phyloP scores from a whole-genome alignment of 2,113 vertebrate genomes.

The Pontoporia blainvillei region DNA sequence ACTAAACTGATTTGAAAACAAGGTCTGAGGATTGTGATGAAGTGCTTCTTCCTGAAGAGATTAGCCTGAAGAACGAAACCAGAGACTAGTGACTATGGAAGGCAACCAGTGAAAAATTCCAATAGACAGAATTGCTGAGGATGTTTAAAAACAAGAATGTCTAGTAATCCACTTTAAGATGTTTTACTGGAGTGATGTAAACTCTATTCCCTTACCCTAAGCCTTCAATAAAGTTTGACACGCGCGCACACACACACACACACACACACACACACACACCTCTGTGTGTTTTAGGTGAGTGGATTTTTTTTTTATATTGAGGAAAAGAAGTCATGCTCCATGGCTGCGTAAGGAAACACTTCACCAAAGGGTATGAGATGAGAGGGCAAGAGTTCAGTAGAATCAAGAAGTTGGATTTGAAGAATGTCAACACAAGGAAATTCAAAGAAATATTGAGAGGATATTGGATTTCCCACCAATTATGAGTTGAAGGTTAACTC shows the following conservation, averaged over 20 bases:
- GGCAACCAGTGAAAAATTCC: background rate
- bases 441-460: background rate
- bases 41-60: background rate
- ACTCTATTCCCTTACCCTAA: background rate
- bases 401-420: background rate
- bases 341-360: background rate
- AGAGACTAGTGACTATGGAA: background rate
- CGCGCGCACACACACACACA: accelerated
- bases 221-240: background rate
- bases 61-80: background rate
- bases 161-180: background rate
- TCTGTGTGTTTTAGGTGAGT: background rate
- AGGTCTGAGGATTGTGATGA: background rate
- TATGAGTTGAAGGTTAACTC: background rate
- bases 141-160: background rate
- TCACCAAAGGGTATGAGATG: background rate
- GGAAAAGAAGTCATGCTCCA: background rate
- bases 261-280: background rate
- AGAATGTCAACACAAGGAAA: background rate
- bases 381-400: background rate
- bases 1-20: background rate
- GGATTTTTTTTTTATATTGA: background rate
- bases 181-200: background rate
- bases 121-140: background rate
- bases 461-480: background rate